Percentiles rank a stretch among this genome's conserved stretches.
These are phyloP conservation scores for Stichopus chloronotus DNA, from an alignment of 35 echinoderm and acorn worm species.

Conservation along the genomic window DNA sequence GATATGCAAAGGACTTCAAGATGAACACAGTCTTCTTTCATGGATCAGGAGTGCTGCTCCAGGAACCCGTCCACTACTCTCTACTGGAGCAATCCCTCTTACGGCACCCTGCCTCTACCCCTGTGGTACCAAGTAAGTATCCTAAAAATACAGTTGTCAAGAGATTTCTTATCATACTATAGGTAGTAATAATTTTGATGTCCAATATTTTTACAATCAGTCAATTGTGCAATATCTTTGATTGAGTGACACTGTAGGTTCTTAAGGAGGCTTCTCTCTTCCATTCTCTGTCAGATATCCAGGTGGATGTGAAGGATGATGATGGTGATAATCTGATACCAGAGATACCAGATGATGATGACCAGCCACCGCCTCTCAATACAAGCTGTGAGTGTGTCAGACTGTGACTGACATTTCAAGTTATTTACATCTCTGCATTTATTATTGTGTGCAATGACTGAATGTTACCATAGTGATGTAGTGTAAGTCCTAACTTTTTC, in stretches of 20 bases:
- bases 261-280: background rate
- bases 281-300: background rate
- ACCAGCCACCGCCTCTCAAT: conserved; percentile 38
- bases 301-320: background rate
- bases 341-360: conserved; percentile 62
- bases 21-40: conserved; percentile 64
- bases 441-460: no score
- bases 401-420: background rate
- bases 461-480: no score
- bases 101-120: conserved; percentile 66
- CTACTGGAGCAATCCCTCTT: conserved; percentile 70
- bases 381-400: conserved; percentile 57
- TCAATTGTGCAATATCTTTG: no score
- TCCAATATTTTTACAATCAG: no score
- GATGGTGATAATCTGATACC: conserved; percentile 57
- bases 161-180: no score
- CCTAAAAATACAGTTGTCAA: background rate
- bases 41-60: conserved; percentile 61
- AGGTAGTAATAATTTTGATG: no score
- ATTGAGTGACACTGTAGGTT: no score
- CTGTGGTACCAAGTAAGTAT: conserved; percentile 46
- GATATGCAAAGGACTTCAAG: conserved; percentile 78
- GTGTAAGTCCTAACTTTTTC: no score
- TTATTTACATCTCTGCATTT: no score
- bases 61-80: conserved; percentile 76